Evolutionary conservation across 2,113 vertebrate species (phyloP).

Genomic region (Chaenocephalus aceratus): DNA sequence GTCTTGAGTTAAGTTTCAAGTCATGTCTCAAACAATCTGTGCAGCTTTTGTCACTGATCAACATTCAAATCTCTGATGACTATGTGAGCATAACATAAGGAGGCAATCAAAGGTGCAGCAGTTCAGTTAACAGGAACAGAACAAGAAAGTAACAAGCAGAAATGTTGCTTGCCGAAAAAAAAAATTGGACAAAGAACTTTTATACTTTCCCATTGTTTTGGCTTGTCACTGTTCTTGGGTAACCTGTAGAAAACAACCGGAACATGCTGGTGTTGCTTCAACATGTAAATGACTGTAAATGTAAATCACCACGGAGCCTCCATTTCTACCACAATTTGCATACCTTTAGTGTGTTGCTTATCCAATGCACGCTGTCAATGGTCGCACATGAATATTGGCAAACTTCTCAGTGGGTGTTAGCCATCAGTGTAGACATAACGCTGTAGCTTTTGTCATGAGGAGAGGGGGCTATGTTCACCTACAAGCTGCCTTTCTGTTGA

Average conservation of each 20-base stretch:
- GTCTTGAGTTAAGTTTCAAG: no score
- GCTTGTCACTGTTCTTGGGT: background rate
- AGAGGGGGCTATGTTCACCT: background rate
- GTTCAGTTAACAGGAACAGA: background rate
- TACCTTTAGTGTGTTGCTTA: background rate
- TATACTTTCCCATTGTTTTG: background rate
- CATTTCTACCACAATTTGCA: background rate
- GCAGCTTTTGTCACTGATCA: background rate
- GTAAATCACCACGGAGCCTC: background rate
- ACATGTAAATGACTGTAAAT: slow-evolving; percentile 2
- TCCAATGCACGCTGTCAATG: background rate
- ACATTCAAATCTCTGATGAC: background rate
- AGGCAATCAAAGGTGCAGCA: background rate
- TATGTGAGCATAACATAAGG: background rate
- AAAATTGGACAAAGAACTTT: background rate
- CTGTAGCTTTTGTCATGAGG: background rate
- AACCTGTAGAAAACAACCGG: background rate
- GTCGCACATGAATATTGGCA: background rate
- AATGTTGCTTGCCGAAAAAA: background rate
- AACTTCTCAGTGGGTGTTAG: background rate
- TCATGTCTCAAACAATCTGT: background rate
- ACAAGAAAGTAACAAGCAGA: background rate
- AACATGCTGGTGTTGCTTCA: background rate
- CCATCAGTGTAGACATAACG: background rate
- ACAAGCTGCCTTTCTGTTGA: background rate